Base-by-base conservation (phyloP, 1,140 invertebrate genomes). In the Macrosteles quadrilineatus region DNA sequence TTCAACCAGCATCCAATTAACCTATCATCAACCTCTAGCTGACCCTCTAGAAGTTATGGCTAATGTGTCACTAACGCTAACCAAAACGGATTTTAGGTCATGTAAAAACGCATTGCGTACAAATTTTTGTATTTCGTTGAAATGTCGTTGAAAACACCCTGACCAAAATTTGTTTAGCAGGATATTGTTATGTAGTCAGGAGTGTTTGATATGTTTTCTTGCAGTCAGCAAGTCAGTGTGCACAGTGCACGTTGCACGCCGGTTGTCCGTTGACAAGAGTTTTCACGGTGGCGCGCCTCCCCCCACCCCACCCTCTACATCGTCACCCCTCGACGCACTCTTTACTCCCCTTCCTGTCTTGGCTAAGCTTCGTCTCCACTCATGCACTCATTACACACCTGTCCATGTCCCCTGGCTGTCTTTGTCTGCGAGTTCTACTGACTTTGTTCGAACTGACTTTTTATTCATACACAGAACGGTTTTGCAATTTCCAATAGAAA, bases 181-280 rank as follows among this genome's bases (percentile, higher is more conserved):
- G 6, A 40, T 40, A 17, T 9, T 40, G 6, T 40, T 40, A 9
- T 9, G 6, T 6, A 40, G 17, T 40, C 36, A 40, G 6, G 17
- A 17, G 36, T 40, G 6, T 17, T 40, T 9, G 6, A 40, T 6
- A 9, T 40, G 36, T 9, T 6, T 9, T 40, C 36, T 40, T 40
- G 17, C 6, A 6, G 6, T 9, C 17, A 40, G 17, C 36, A 6
- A 9, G 17, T 6, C 6, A 9, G 36, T 9, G 6, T 40, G 6
- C 36, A 6, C 17, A 6, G 6, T 40, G 17, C 36, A 6, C 6
- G 36, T 40, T 17, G 6, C 17, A 40, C 36, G 36, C 36, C 47
- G 6, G 47, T 59, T 59, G 55, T 25, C 55, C 55, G 55, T 59
- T 59, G 55, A 59, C 55, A 59, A 59, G 21, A 27, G 55, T 59